Conservation (phyloP, 1,140 invertebrate genomes). For the Scaptomyza hsui region DNA sequence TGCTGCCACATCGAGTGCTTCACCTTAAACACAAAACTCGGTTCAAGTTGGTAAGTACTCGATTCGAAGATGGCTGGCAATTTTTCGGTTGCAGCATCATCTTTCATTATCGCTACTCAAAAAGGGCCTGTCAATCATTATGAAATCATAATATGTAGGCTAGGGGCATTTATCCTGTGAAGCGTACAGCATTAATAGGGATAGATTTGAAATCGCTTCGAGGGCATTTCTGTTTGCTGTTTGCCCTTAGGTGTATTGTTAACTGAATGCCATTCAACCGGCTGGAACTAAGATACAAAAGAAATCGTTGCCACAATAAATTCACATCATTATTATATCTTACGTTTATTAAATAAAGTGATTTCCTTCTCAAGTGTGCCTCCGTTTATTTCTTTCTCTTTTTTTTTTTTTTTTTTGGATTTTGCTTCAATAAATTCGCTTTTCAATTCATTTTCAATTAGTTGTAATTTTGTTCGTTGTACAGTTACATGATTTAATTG, state of each 20-base stretch:
- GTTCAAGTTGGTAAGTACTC: conserved; percentile 2
- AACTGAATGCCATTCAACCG: conserved; percentile 32
- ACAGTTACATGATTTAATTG: no score
- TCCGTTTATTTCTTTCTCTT: neutral
- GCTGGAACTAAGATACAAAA: conserved; percentile 35
- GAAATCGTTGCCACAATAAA: conserved; percentile 36
- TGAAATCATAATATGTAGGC: conserved; percentile 62
- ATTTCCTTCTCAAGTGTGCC: conserved; percentile 35
- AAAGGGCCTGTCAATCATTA: conserved; percentile 65
- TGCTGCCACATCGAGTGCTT: neutral
- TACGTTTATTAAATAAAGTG: conserved; percentile 36
- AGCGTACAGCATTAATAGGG: conserved; percentile 66
- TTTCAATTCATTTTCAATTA: conserved; percentile 1
- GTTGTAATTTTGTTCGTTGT: neutral
- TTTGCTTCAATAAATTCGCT: neutral
- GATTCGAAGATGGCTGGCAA: neutral
- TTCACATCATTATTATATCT: conserved; percentile 28
- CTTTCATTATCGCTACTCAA: conserved; percentile 23
- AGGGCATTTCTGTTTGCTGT: conserved; percentile 27
- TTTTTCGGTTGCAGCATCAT: conserved; percentile 13
- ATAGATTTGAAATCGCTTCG: conserved; percentile 52
- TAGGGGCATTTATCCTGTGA: conserved; percentile 59
- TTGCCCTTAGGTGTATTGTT: conserved; percentile 38
- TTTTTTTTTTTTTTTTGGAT: no score
- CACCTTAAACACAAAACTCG: neutral